Evolutionary conservation across 2,888 invertebrate genomes (phyloP).

Genomic region (Napeogenes inachia): DNA sequence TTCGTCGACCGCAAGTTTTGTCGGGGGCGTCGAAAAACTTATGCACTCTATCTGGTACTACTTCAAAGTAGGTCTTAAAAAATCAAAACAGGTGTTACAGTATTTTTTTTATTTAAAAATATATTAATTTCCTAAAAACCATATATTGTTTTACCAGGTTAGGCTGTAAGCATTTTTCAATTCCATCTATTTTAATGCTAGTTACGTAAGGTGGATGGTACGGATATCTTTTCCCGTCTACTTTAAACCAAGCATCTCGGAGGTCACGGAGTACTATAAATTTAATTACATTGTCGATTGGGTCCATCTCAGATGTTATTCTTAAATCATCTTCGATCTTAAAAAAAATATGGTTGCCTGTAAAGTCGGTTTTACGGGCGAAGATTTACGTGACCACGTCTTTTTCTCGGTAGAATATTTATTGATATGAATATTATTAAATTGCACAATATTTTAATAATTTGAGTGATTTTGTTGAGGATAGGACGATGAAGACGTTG

Average conservation of each 20-base stretch:
- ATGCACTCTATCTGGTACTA: background rate
- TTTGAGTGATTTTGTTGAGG: too few species aligned
- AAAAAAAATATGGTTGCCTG: too few species aligned
- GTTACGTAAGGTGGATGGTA: conserved; percentile 20
- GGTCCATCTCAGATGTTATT: conserved; percentile 18
- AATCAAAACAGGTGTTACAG: too few species aligned
- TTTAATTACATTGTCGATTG: conserved; percentile 16
- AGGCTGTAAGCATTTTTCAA: conserved; percentile 19
- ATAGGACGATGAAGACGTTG: too few species aligned
- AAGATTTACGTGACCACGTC: too few species aligned
- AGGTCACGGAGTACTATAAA: conserved; percentile 13
- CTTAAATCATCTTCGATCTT: conserved; percentile 8
- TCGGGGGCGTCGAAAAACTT: conserved; percentile 17
- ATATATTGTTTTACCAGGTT: conserved; percentile 11
- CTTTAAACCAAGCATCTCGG: conserved; percentile 1
- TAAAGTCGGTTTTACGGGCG: too few species aligned
- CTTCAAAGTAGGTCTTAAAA: conserved; percentile 17
- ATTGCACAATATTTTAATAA: too few species aligned
- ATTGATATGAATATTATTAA: too few species aligned
- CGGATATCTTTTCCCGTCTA: conserved; percentile 13
- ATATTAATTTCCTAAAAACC: background rate
- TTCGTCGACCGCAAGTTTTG: conserved; percentile 22
- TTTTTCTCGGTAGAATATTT: too few species aligned
- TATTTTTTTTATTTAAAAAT: too few species aligned
- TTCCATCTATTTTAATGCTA: conserved; percentile 22